Evolutionary conservation across 1,140 invertebrate genomes (phyloP).

Genomic region (Aricia agestis): DNA sequence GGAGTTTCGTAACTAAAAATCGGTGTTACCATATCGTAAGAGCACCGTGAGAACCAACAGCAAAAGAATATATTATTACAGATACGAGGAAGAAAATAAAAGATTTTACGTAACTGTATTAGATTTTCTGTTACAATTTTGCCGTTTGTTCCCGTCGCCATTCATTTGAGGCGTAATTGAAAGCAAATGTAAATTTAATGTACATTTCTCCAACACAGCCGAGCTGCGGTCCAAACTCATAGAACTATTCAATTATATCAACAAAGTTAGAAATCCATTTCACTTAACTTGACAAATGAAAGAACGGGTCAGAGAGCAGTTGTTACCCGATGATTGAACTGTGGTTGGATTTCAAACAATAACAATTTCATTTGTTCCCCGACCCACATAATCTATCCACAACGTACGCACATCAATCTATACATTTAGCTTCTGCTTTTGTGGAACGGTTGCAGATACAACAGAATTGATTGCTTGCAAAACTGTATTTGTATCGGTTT

Average conservation of each 20-base stretch:
- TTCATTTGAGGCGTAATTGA: background rate
- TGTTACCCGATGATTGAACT: slow-evolving; percentile 39
- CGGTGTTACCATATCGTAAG: background rate
- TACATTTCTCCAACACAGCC: background rate
- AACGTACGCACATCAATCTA: slow-evolving; percentile 30
- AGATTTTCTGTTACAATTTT: background rate
- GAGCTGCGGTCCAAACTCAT: slow-evolving; percentile 3
- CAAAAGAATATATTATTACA: background rate
- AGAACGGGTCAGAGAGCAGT: slow-evolving; percentile 44
- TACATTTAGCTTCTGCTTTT: slow-evolving; percentile 42
- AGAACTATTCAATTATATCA: slow-evolving; percentile 17
- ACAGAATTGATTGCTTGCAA: slow-evolving; percentile 19
- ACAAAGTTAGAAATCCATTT: slow-evolving; percentile 25
- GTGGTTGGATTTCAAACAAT: slow-evolving; percentile 41
- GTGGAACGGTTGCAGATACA: slow-evolving; percentile 27
- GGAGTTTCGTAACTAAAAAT: background rate
- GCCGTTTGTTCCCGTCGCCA: background rate
- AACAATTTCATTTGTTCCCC: slow-evolving; percentile 18
- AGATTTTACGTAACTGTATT: background rate
- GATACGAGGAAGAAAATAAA: background rate
- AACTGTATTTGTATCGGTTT: background rate
- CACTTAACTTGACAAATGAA: slow-evolving; percentile 49
- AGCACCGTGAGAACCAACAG: background rate
- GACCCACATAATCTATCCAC: slow-evolving; percentile 22
- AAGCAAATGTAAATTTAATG: background rate